Evolutionary conservation across 2,888 invertebrate species (phyloP).

Genomic region (Stegophylla sp.): DNA sequence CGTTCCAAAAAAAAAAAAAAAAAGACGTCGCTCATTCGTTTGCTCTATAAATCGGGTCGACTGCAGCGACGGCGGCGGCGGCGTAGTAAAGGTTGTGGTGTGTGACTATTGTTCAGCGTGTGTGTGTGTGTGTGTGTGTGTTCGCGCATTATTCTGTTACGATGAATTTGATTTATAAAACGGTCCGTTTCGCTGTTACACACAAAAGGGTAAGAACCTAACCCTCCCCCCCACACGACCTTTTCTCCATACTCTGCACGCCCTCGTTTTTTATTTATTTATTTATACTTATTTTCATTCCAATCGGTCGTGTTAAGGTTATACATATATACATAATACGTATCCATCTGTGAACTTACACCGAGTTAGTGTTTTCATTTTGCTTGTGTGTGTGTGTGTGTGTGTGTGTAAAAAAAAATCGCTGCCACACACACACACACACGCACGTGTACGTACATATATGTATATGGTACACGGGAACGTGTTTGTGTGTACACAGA

Average conservation of each 20-base stretch:
- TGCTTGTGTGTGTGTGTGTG: no score
- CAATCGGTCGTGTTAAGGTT: background rate
- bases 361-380: no score
- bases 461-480: no score
- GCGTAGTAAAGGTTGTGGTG: no score
- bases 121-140: no score
- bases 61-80: no score
- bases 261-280: background rate
- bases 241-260: background rate
- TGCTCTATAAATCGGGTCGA: no score
- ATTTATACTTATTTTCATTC: background rate
- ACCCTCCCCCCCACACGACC: background rate
- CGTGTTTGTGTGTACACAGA: background rate
- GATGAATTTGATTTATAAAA: slow-evolving; percentile 43
- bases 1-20: no score
- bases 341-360: no score
- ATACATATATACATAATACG: background rate
- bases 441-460: no score
- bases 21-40: no score
- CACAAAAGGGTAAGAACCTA: slow-evolving; percentile 18
- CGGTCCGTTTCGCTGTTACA: background rate
- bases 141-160: background rate
- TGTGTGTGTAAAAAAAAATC: background rate
- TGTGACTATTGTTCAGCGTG: background rate
- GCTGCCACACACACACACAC: no score